Evolutionary conservation across 2,888 invertebrate genomes (phyloP), one percentile per base, ranked within the genome.

Genomic region (Cantharis flavilabris): DNA sequence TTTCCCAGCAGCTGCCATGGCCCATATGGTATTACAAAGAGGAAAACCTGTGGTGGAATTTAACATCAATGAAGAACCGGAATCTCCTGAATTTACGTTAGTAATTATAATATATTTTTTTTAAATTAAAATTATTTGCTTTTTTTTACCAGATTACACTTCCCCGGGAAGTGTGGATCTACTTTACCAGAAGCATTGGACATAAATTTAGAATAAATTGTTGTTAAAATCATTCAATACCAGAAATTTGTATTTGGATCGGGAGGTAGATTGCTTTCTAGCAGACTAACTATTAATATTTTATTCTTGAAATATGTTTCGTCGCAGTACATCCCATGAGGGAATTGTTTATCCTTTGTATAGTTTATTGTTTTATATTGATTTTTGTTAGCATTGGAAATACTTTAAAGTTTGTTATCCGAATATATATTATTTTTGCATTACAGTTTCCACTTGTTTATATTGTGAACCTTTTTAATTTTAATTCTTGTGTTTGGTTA

Each of bases 1-100:
- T 2, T 96, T 96, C 86, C 97, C 96, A 0, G 96, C 96, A 0
- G 95, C 96, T 5, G 93, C 94, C 93, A 96, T 96, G 89, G 96
- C 96, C 0, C 96, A 96, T 0, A 89, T 90, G 83, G 94, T 95
- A 0, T 94, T 95, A 0, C 88, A 90, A 0, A 90, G 94, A 76
- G 95, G 95, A 1, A 91, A 94, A 79, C 92, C 93, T 16, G 94
- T 95, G 4, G 94, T 93, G 5, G 94, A 95, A 88, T 94, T 95
- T 84, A 95, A 95, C 77, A 79, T 88, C 20, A 86, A 84, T 77
- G 84, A 84, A 11, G 84, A 84, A 73, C 86, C 88, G 2, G 86
- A 86, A 11, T 82, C 81, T 16, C 83, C 84, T n/a, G 77, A 79
- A 11, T 86, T 86, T 72, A 79, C 80, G 85, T 84, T 80, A 76